Conservation (phyloP, 2,888 invertebrate genomes). For the Exocentrus adspersus region DNA sequence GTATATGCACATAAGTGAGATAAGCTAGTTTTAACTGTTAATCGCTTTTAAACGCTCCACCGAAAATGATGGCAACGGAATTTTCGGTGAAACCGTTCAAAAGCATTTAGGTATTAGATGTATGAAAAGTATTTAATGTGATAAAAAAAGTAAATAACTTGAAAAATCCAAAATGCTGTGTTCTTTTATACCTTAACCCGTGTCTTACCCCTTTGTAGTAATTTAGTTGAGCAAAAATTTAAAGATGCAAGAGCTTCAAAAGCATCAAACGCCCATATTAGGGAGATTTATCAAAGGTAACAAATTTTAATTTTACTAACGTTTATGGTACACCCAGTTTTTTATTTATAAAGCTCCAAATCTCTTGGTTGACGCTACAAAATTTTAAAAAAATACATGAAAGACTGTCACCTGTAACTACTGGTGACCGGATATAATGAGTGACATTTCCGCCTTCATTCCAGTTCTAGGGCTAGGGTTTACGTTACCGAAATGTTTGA, state of each 20-base stretch:
- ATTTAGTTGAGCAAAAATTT: not conserved
- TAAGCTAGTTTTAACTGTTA: constrained; percentile 6
- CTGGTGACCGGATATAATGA: no score
- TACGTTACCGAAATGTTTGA: constrained; percentile 13
- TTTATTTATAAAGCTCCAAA: no score
- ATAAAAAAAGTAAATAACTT: constrained; percentile 17
- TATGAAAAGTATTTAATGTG: constrained; percentile 24
- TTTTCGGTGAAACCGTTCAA: constrained; percentile 7
- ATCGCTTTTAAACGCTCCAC: constrained; percentile 5
- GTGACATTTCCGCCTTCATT: not conserved
- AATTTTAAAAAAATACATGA: no score
- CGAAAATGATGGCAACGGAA: not conserved
- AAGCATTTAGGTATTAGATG: constrained; percentile 10
- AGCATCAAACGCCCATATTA: no score
- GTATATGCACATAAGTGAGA: constrained; percentile 17
- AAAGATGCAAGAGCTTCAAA: no score
- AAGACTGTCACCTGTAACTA: no score
- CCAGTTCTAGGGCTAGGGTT: not conserved
- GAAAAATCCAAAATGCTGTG: not conserved
- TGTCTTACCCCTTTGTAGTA: not conserved
- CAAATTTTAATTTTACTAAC: no score
- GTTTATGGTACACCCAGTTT: no score
- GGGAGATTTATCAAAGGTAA: no score
- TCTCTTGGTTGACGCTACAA: no score
- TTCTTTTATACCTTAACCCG: not conserved